phyloP scores from a whole-genome alignment of 2,888 invertebrate genomes.

The Cryptophagus acutangulus region DNA sequence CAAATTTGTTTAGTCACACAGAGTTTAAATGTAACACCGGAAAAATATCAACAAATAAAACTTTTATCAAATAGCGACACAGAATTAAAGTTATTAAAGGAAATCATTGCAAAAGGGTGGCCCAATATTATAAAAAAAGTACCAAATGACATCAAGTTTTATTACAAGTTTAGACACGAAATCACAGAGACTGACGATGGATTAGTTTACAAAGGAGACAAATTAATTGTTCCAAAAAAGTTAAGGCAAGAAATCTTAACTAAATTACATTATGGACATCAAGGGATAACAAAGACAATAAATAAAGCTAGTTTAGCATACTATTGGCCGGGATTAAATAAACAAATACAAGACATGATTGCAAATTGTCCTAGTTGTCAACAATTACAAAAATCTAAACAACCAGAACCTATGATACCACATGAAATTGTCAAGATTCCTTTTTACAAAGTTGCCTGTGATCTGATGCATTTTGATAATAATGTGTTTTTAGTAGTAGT shows the following conservation, averaged over 20 bases:
- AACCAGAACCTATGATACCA: slow-evolving; percentile 1
- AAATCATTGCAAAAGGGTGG: slow-evolving; percentile 2
- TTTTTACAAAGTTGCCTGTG: slow-evolving; percentile 1
- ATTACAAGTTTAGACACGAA: neutral
- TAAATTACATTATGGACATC: slow-evolving; percentile 6
- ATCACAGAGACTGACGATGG: neutral
- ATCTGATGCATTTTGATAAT: neutral
- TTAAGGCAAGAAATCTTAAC: neutral
- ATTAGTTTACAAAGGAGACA: neutral
- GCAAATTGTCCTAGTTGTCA: too few species aligned
- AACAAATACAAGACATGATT: slow-evolving; percentile 9
- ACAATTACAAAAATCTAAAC: too few species aligned
- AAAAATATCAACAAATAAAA: slow-evolving; percentile 14
- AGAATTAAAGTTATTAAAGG: slow-evolving; percentile 23
- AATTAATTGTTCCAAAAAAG: neutral
- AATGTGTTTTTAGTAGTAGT: neutral
- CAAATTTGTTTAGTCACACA: slow-evolving; percentile 12
- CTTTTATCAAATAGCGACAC: slow-evolving; percentile 17
- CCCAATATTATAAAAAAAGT: neutral
- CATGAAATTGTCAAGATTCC: neutral
- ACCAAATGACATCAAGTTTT: neutral
- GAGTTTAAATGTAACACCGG: slow-evolving; percentile 7
- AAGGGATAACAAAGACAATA: slow-evolving; percentile 4
- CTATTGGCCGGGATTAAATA: slow-evolving; percentile 10
- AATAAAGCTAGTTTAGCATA: slow-evolving; percentile 8